Conservation (phyloP, 2,113 vertebrate species). For the Chamaea fasciata region DNA sequence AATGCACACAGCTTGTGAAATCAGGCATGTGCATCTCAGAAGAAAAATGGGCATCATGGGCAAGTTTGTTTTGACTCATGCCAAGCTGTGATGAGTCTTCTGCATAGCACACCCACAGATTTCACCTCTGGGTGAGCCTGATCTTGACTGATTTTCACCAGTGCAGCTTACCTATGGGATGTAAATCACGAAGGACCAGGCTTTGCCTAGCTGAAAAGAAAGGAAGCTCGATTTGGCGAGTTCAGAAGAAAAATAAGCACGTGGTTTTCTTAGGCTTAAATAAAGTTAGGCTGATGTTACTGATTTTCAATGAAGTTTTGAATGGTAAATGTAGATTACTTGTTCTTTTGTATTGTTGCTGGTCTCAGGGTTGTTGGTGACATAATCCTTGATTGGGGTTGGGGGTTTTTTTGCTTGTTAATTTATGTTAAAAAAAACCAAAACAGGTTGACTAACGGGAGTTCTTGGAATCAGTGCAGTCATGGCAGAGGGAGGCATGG, state of each 20-base stretch:
- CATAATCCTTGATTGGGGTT: not conserved
- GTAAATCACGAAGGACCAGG: fast-evolving
- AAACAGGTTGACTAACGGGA: not conserved
- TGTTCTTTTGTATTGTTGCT: not conserved
- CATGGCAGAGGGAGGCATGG: fast-evolving
- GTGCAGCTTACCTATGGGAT: not conserved
- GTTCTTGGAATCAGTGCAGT: not conserved
- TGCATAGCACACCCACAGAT: not conserved
- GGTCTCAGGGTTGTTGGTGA: fast-evolving
- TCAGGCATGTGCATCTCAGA: not conserved
- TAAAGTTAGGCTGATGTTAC: not conserved
- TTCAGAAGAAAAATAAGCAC: not conserved
- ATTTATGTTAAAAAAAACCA: not conserved
- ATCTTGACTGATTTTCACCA: not conserved
- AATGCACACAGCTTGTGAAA: not conserved
- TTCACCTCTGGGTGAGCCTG: not conserved
- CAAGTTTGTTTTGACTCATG: fast-evolving
- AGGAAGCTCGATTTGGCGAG: not conserved
- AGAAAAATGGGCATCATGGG: fast-evolving
- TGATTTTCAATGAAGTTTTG: not conserved
- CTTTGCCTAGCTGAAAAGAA: not conserved
- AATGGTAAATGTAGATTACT: not conserved
- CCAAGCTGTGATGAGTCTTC: not conserved
- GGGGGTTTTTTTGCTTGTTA: not conserved
- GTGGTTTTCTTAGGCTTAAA: not conserved